Conservation (phyloP, 2,797 vertebrate genomes). For the Chaetodon trifasciatus region DNA sequence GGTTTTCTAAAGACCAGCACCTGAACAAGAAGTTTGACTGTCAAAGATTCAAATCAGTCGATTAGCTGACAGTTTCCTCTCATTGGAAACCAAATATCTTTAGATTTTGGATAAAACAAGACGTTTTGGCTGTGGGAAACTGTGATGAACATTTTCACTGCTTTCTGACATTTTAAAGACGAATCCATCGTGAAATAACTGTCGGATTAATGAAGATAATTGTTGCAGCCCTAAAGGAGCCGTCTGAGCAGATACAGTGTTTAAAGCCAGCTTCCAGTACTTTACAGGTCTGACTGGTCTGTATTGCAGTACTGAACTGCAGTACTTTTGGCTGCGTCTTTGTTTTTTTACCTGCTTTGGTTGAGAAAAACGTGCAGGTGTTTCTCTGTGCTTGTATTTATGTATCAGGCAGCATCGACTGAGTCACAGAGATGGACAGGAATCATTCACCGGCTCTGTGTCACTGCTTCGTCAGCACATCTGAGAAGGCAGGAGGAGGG, state of each 20-base stretch:
- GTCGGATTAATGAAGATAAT: neutral
- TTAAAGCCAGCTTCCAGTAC: neutral
- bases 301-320: neutral
- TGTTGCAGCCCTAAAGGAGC: neutral
- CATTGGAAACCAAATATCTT: no score
- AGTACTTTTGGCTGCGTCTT: neutral
- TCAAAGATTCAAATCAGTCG: no score
- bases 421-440: neutral
- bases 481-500: neutral
- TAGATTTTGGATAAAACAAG: neutral
- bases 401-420: no score
- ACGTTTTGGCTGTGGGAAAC: neutral
- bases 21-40: neutral
- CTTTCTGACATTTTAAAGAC: neutral
- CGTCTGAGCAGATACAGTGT: neutral
- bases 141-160: neutral
- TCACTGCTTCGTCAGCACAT: conserved; percentile 37
- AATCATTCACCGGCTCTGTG: neutral
- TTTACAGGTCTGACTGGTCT: neutral
- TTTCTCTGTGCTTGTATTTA: neutral
- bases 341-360: neutral
- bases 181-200: neutral
- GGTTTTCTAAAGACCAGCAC: neutral
- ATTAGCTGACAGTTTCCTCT: no score
- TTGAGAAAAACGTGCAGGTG: neutral